These are phyloP conservation scores for Thereuonema tuberculata DNA, from an alignment of 1,140 invertebrate species.

Conservation along the genomic window DNA sequence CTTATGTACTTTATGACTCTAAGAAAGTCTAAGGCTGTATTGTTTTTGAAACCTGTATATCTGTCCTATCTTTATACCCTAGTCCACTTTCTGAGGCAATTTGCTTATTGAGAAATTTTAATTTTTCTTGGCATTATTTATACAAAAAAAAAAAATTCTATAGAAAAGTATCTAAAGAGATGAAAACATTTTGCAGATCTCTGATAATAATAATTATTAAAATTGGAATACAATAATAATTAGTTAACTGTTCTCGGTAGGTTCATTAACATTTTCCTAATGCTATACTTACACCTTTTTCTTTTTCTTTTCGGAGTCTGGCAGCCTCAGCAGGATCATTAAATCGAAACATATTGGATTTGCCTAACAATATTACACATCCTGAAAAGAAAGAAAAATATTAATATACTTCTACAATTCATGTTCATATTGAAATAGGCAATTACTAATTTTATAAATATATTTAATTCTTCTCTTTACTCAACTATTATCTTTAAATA, in stretches of 20 bases:
- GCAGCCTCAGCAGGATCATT: conserved; percentile 84
- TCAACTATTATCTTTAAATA: too few species aligned
- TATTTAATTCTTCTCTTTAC: too few species aligned
- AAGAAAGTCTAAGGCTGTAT: too few species aligned
- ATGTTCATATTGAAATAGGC: too few species aligned
- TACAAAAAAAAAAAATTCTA: too few species aligned
- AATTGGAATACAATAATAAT: background rate
- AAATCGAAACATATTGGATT: conserved; percentile 83
- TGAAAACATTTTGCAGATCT: background rate
- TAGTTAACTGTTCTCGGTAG: conserved; percentile 16
- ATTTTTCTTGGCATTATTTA: background rate
- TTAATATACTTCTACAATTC: conserved; percentile 10
- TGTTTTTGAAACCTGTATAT: too few species aligned
- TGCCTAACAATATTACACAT: conserved; percentile 68
- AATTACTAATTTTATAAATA: too few species aligned
- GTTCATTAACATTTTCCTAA: background rate
- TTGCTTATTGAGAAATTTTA: conserved; percentile 7
- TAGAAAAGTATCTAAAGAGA: too few species aligned
- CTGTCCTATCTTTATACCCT: background rate
- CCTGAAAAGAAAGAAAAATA: conserved; percentile 34
- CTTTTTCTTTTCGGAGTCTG: conserved; percentile 56
- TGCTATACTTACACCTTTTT: conserved; percentile 21
- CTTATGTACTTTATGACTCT: too few species aligned
- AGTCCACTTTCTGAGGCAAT: background rate
- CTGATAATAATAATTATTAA: background rate